phyloP scores from a whole-genome alignment of 2,797 vertebrate species.

The Choloepus didactylus region DNA sequence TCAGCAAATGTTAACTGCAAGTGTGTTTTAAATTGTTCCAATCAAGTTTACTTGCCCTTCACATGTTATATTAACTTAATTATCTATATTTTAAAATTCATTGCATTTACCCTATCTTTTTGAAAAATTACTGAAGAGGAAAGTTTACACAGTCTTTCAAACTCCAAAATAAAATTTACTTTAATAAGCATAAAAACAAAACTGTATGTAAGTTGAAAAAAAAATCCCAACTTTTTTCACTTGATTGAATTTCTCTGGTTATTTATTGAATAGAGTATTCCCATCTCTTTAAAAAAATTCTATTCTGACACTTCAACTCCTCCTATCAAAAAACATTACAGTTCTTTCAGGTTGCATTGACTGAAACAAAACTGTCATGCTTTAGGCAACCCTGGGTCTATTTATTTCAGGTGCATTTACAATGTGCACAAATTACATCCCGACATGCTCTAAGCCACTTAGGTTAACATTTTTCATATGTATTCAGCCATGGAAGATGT shows the following conservation, averaged over 20 bases:
- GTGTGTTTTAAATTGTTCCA: constrained; percentile 71
- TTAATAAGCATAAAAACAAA: constrained; percentile 79
- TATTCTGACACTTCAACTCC: constrained; percentile 74
- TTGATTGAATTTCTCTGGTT: constrained; percentile 70
- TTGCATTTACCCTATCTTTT: not conserved
- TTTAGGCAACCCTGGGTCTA: constrained; percentile 52
- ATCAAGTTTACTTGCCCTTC: constrained; percentile 69
- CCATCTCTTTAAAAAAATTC: constrained; percentile 65
- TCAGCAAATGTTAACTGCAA: not conserved
- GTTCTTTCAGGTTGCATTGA: constrained; percentile 69
- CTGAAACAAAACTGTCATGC: constrained; percentile 62
- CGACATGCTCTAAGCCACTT: not conserved
- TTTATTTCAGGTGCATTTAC: not conserved
- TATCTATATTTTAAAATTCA: constrained; percentile 1
- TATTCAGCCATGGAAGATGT: constrained; percentile 50
- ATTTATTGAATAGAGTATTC: constrained; percentile 80
- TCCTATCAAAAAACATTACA: constrained; percentile 75
- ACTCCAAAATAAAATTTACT: constrained; percentile 74
- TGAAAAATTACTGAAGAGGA: not conserved
- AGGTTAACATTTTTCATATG: not conserved
- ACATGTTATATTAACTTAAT: constrained; percentile 66
- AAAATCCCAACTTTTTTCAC: constrained; percentile 61
- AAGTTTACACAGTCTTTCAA: constrained; percentile 51
- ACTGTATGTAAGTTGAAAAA: constrained; percentile 70
- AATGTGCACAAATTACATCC: constrained; percentile 24